phyloP scores from a whole-genome alignment of 2,888 invertebrate genomes.

The Dioctria linearis region DNA sequence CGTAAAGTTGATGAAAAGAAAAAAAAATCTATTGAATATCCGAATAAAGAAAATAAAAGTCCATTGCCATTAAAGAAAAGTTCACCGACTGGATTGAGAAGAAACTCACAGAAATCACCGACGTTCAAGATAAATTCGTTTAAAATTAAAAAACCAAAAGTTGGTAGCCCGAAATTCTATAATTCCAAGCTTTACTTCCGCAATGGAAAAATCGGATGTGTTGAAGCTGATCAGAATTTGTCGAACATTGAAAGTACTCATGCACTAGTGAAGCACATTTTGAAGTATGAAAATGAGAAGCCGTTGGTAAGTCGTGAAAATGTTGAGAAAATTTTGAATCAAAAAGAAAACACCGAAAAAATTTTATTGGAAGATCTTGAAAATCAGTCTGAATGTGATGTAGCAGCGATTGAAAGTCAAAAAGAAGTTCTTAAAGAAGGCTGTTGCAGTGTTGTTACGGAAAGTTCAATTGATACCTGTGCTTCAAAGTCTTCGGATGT shows the following conservation, averaged over 20 bases:
- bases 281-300: constrained; percentile 68
- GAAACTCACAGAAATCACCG: constrained; percentile 59
- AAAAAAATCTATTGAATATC: constrained; percentile 27
- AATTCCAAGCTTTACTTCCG: constrained; percentile 69
- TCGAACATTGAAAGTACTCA: constrained; percentile 70
- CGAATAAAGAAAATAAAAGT: constrained; percentile 55
- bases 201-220: constrained; percentile 70
- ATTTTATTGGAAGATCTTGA: constrained; percentile 19
- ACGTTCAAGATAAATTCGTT: constrained; percentile 70
- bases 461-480: background rate
- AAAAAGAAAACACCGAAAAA: constrained; percentile 36
- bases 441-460: background rate
- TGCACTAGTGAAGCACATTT: constrained; percentile 70
- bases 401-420: constrained; percentile 65
- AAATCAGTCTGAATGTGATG: background rate
- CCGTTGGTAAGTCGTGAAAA: constrained; percentile 70
- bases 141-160: constrained; percentile 61
- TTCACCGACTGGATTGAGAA: constrained; percentile 8
- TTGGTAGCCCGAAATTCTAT: constrained; percentile 66
- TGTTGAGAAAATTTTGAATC: constrained; percentile 66
- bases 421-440: background rate
- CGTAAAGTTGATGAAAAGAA: constrained; percentile 59
- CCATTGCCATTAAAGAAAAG: constrained; percentile 40
- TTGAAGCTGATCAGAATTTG: constrained; percentile 66
- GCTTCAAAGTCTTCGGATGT: background rate